phyloP scores from a whole-genome alignment of 2,888 invertebrate genomes.

The Xestoiulus laeticollis region DNA sequence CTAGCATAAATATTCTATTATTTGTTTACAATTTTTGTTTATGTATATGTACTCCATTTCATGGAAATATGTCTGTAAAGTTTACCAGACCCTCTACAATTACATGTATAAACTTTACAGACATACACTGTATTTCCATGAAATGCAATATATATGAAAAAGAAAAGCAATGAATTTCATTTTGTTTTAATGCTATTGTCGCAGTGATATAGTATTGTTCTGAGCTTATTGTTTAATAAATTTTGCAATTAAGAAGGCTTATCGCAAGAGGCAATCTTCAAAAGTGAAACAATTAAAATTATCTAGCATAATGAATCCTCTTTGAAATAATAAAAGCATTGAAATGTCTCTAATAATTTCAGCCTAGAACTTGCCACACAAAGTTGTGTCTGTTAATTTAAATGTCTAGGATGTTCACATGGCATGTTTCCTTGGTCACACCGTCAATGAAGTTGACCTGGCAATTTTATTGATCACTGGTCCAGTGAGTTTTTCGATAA shows the following conservation, averaged over 20 bases:
- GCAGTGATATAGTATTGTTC: background rate
- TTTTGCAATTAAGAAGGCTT: background rate
- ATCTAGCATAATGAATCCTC: background rate
- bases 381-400: background rate
- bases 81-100: too few relatives aligned
- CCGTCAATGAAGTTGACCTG: background rate
- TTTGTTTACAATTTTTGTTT: too few relatives aligned
- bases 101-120: too few relatives aligned
- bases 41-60: too few relatives aligned
- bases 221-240: background rate
- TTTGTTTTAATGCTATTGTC: background rate
- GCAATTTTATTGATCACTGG: conserved; percentile 3
- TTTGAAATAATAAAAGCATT: conserved; percentile 10
- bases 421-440: background rate
- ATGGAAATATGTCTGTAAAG: too few relatives aligned
- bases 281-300: conserved; percentile 19
- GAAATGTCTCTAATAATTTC: background rate
- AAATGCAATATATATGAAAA: too few relatives aligned
- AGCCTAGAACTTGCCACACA: conserved; percentile 38
- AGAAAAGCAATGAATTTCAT: background rate
- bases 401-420: background rate
- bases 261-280: background rate
- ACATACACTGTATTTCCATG: too few relatives aligned
- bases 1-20: too few relatives aligned
- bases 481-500: conserved; percentile 14